Evolutionary conservation across 2,888 invertebrate genomes (phyloP), one percentile per base, ranked within the genome.

Genomic region (Phlogophora meticulosa): DNA sequence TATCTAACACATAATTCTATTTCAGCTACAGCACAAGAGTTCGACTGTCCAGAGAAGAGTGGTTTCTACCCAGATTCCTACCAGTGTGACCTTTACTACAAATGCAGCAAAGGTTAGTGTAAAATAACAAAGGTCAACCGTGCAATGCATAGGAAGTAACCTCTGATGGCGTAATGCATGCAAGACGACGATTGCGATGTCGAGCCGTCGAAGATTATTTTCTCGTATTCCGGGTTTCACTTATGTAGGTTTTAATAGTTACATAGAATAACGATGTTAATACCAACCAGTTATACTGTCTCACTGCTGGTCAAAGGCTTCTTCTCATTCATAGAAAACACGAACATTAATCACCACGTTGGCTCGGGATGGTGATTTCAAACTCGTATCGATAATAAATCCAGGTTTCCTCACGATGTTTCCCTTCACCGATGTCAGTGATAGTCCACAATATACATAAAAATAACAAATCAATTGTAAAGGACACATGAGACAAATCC

Each of bases 51-150:
- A 4, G 96, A 97, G 72, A 96, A 97, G 77, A 97, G 96, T 76
- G 98, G 98, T n/a, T 97, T 96, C 92, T 98, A 96, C 92, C 96
- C 97, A 5, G 98, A 98, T 89, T 95, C 96, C 1, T 96, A 97
- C 85, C 97, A 98, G 90, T 98, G 98, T 88, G 98, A 98, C 92
- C 96, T 98, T 74, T 98, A 98, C 90, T 98, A 97, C 92, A 96
- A 96, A 84, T 98, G 98, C 93, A 93, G 93, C 64, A 96, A 96
- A 91, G 97, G 96, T 96, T 86, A 94, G 95, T 95, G 92, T 83
- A 89, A 4, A 53, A 38, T 7, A n/a, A 24, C 1, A 90, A 89
- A 93, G 90, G 90, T 91, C 84, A 66, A 17, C 36, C 34, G 56
- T 70, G 74, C 72, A 74, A 63, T 52, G 57, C 57, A 72, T 56